phyloP scores from a whole-genome alignment of 1,140 invertebrate genomes.

The Ips nitidus region DNA sequence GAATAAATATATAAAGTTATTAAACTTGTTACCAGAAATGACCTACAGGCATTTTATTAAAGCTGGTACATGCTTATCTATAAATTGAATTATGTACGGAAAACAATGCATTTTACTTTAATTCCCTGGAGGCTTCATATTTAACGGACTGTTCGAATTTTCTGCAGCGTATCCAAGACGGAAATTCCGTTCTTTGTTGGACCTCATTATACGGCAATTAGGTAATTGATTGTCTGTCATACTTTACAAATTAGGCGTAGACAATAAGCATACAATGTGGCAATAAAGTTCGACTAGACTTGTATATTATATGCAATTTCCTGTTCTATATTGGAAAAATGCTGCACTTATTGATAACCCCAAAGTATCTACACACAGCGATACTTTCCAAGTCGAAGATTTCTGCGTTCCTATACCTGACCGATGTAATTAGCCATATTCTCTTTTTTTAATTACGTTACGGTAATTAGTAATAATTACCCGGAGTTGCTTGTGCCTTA shows the following conservation, averaged over 20 bases:
- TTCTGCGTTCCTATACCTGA: background rate
- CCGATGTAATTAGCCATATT: background rate
- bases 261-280: too few species aligned
- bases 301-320: too few species aligned
- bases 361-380: too few species aligned
- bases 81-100: slow-evolving; percentile 17
- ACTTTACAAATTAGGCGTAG: too few species aligned
- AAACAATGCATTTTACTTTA: slow-evolving; percentile 18
- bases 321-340: too few species aligned
- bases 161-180: too few species aligned
- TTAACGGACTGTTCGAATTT: slow-evolving; percentile 11
- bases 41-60: slow-evolving; percentile 5
- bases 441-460: slow-evolving; percentile 17
- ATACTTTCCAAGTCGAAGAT: too few species aligned
- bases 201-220: too few species aligned
- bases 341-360: too few species aligned
- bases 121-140: slow-evolving; percentile 5
- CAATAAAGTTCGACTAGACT: too few species aligned
- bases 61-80: slow-evolving; percentile 7
- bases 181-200: too few species aligned
- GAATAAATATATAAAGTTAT: background rate
- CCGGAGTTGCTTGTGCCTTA: slow-evolving; percentile 4
- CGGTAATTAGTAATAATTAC: slow-evolving; percentile 10
- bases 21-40: background rate
- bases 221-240: too few species aligned